Conservation (phyloP, 2,888 invertebrate genomes). For the Leucophenga montana region DNA sequence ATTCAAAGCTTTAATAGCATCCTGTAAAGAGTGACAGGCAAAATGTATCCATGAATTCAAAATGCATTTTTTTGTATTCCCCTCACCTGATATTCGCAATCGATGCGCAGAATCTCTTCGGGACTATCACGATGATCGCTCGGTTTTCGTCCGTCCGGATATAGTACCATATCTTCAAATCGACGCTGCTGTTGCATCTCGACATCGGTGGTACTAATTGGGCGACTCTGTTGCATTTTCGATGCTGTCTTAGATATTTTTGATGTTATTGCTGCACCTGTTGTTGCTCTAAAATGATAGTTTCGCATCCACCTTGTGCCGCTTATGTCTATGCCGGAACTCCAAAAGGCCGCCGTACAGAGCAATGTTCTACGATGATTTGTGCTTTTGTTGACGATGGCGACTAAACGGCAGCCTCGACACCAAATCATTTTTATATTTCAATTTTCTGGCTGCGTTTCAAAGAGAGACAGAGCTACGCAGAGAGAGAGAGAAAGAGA, state of each 20-base stretch:
- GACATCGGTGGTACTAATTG: not conserved
- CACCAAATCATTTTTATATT: too few relatives aligned
- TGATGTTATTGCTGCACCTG: not conserved
- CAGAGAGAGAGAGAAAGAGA: too few relatives aligned
- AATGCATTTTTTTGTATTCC: not conserved
- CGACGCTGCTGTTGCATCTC: conserved; percentile 26
- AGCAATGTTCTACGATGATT: not conserved
- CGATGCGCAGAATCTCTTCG: conserved; percentile 24
- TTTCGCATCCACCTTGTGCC: not conserved
- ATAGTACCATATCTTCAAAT: conserved; percentile 50
- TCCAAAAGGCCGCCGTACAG: not conserved
- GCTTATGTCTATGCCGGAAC: not conserved
- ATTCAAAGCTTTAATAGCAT: conserved; percentile 81
- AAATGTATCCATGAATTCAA: not conserved
- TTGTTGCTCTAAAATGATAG: not conserved
- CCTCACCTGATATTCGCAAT: conserved; percentile 48
- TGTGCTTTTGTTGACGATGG: not conserved
- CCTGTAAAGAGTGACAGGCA: conserved; percentile 73
- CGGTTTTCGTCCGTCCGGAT: conserved; percentile 33
- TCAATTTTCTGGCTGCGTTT: too few relatives aligned
- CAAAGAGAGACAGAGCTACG: too few relatives aligned
- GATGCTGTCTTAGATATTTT: not conserved
- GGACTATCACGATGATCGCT: conserved; percentile 1
- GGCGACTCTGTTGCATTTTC: not conserved
- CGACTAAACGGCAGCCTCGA: not conserved